Evolutionary conservation across 1,140 invertebrate species (phyloP).

Genomic region (Diabrotica virgifera): DNA sequence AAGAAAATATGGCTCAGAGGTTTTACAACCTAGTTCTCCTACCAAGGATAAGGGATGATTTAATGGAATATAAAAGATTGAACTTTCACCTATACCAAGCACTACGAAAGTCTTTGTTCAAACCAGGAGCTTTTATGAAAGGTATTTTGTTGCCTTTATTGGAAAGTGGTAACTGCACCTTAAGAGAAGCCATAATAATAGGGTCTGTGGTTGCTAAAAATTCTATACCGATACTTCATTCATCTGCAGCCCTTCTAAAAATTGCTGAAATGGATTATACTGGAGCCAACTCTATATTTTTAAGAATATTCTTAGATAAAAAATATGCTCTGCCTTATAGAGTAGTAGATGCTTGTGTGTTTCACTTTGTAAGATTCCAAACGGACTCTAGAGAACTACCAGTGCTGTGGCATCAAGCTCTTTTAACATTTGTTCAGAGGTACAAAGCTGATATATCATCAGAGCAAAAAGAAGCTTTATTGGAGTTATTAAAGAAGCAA

Average conservation of each 20-base stretch:
- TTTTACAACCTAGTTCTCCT: constrained; percentile 94
- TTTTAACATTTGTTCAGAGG: constrained; percentile 91
- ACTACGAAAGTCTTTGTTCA: constrained; percentile 89
- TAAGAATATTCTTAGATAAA: constrained; percentile 94
- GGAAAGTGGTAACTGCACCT: constrained; percentile 83
- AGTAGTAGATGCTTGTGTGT: constrained; percentile 93
- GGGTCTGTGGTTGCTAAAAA: constrained; percentile 87
- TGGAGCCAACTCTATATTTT: constrained; percentile 95
- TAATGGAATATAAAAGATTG: constrained; percentile 90
- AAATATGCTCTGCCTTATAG: constrained; percentile 96
- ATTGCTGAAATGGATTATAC: constrained; percentile 98
- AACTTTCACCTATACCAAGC: constrained; percentile 98
- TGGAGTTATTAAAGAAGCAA: constrained; percentile 74
- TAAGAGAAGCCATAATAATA: constrained; percentile 93
- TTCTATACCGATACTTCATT: constrained; percentile 95
- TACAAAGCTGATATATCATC: constrained; percentile 94
- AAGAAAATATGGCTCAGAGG: constrained; percentile 93
- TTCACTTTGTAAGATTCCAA: constrained; percentile 93
- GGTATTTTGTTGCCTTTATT: constrained; percentile 55
- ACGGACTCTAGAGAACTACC: constrained; percentile 80
- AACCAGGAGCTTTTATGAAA: constrained; percentile 99
- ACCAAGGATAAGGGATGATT: constrained; percentile 91
- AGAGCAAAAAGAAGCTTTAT: constrained; percentile 85
- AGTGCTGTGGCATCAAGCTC: constrained; percentile 94
- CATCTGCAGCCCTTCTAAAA: constrained; percentile 90